Evolutionary conservation across 2,888 invertebrate species (phyloP).

Genomic region (Machimus rusticus): DNA sequence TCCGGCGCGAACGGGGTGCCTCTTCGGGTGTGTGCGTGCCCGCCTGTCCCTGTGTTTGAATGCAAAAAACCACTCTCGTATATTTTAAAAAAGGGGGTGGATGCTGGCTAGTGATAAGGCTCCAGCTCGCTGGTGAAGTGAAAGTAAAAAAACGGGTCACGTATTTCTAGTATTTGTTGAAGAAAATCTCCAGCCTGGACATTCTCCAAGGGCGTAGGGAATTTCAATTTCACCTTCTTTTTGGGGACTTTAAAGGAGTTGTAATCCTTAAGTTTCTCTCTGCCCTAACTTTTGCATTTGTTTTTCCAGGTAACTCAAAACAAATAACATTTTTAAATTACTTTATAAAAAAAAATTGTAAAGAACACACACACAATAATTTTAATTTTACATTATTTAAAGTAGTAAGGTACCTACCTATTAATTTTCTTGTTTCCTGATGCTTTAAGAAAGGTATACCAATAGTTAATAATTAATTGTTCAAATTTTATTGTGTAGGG

Average conservation of each 20-base stretch:
- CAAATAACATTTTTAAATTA: too few species aligned
- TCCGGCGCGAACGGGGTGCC: conserved; percentile 1
- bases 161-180: conserved; percentile 32
- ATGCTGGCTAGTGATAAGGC: conserved; percentile 21
- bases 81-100: conserved; percentile 18
- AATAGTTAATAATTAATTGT: too few species aligned
- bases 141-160: conserved; percentile 39
- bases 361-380: too few species aligned
- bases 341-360: too few species aligned
- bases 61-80: conserved; percentile 23
- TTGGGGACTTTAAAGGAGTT: background rate
- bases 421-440: too few species aligned
- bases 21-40: background rate
- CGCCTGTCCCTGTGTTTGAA: background rate
- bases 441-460: too few species aligned
- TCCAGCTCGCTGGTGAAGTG: conserved; percentile 25
- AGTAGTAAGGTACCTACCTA: too few species aligned
- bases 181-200: conserved; percentile 28
- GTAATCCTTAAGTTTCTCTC: background rate
- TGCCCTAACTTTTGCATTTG: background rate
- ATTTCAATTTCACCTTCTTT: background rate
- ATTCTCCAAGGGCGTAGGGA: conserved; percentile 27
- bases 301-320: too few species aligned
- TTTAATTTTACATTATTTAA: too few species aligned
- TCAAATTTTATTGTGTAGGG: too few species aligned